A percentile compares a stretch with the other conserved stretches of the same genome.
These are phyloP conservation scores for Argyresthia albistria DNA, from an alignment of 2,888 invertebrate genomes.

Conservation along the genomic window DNA sequence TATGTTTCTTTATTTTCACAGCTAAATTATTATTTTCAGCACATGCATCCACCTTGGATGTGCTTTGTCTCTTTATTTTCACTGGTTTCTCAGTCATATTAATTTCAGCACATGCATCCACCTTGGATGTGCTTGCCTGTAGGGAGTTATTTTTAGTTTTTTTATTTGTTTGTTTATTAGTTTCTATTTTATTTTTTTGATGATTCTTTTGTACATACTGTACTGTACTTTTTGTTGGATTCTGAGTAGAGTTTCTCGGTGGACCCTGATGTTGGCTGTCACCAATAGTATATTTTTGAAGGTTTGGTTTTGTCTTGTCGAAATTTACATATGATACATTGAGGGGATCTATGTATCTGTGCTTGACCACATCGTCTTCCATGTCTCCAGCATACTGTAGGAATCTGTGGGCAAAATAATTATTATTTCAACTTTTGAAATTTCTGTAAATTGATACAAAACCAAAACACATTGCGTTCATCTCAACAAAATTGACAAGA, in stretches of 20 bases:
- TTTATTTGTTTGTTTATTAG: neutral
- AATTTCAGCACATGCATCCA: neutral
- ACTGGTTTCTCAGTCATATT: slow-evolving; percentile 24
- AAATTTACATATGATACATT: slow-evolving; percentile 42
- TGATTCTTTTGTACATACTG: neutral
- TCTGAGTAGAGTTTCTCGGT: too few relatives aligned
- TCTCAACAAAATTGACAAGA: too few relatives aligned
- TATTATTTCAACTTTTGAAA: neutral
- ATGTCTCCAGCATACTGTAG: neutral
- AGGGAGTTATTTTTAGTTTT: neutral
- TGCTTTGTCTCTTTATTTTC: slow-evolving; percentile 21
- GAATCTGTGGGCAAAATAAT: neutral
- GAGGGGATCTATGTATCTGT: neutral
- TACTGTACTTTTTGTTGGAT: neutral
- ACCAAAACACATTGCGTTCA: too few relatives aligned
- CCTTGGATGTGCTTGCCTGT: neutral
- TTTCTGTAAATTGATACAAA: neutral
- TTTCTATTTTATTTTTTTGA: neutral
- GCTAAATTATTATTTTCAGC: slow-evolving; percentile 14
- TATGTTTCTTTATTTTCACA: slow-evolving; percentile 23
- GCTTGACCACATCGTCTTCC: neutral
- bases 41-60: too few relatives aligned
- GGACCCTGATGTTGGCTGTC: slow-evolving; percentile 21
- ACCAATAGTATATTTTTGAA: slow-evolving; percentile 20
- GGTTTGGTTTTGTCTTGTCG: slow-evolving; percentile 49